phyloP scores from a whole-genome alignment of 1,140 invertebrate species.

The Limonius californicus region DNA sequence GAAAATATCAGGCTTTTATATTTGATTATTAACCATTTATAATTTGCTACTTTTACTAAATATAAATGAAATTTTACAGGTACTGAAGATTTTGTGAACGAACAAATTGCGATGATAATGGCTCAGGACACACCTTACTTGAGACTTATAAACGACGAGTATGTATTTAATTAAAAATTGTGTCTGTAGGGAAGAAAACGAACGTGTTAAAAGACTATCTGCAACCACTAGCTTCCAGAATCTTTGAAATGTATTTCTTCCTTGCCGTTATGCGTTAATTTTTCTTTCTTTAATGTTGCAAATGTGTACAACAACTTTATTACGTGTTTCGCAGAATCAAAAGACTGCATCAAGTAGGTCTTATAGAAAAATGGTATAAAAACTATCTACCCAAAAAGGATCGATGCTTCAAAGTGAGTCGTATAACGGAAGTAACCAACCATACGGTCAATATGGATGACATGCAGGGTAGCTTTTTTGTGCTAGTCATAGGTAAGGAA shows the following conservation, averaged over 20 bases:
- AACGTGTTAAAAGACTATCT: too few relatives aligned
- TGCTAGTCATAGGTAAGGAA: conserved; percentile 71
- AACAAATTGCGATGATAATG: conserved; percentile 74
- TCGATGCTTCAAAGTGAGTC: conserved; percentile 66
- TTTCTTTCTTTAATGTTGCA: too few relatives aligned
- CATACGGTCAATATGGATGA: conserved; percentile 82
- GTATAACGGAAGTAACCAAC: conserved; percentile 65
- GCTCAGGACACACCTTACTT: conserved; percentile 71
- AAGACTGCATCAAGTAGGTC: conserved; percentile 76
- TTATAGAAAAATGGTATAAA: conserved; percentile 78
- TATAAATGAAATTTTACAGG: too few relatives aligned
- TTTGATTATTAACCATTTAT: conserved; percentile 23
- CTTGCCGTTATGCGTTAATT: too few relatives aligned
- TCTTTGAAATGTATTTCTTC: conserved; percentile 22
- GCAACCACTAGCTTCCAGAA: neutral
- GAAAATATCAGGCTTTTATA: neutral
- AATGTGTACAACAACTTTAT: too few relatives aligned
- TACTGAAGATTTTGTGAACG: conserved; percentile 71
- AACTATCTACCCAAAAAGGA: conserved; percentile 75
- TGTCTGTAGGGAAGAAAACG: too few relatives aligned
- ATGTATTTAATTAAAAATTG: too few relatives aligned
- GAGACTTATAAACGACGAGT: conserved; percentile 59
- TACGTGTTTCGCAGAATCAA: conserved; percentile 68
- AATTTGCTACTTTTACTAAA: too few relatives aligned
- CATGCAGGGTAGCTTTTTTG: conserved; percentile 87